phyloP scores from a whole-genome alignment of 2,888 invertebrate genomes.

The Cremastinae sp. region DNA sequence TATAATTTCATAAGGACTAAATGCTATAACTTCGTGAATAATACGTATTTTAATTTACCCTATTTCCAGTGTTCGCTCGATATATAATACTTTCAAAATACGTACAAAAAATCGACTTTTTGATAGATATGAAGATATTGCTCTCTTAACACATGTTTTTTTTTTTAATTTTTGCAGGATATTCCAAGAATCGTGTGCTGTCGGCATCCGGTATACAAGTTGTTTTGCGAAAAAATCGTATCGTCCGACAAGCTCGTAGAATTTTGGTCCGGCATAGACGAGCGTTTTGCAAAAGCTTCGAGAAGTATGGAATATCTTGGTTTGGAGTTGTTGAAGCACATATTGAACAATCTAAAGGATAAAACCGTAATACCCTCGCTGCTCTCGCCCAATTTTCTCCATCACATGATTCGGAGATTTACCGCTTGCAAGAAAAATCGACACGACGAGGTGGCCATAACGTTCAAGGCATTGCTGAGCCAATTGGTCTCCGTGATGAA shows the following conservation, averaged over 20 bases:
- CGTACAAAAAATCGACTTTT: too few relatives aligned
- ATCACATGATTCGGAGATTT: constrained; percentile 85
- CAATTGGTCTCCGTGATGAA: constrained; percentile 82
- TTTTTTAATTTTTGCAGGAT: constrained; percentile 79
- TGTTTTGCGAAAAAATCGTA: constrained; percentile 83
- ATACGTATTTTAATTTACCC: too few relatives aligned
- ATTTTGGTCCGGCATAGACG: constrained; percentile 84
- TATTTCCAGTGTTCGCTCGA: too few relatives aligned
- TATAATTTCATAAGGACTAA: too few relatives aligned
- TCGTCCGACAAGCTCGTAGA: constrained; percentile 81
- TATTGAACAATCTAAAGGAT: constrained; percentile 82
- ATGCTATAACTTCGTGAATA: too few relatives aligned
- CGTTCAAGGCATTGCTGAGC: constrained; percentile 83
- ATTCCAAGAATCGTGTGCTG: constrained; percentile 83
- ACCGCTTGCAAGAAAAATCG: constrained; percentile 83
- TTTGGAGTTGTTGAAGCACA: constrained; percentile 83
- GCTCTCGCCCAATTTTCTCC: constrained; percentile 85
- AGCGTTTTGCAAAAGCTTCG: constrained; percentile 81
- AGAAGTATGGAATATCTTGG: constrained; percentile 84
- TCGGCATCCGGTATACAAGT: constrained; percentile 85
- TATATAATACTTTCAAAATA: neutral
- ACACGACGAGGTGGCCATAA: constrained; percentile 83
- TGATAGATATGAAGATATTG: too few relatives aligned
- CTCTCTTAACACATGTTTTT: too few relatives aligned
- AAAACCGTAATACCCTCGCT: constrained; percentile 83